Evolutionary conservation across 2,888 invertebrate genomes (phyloP).

Genomic region (Hydriomena furcata): DNA sequence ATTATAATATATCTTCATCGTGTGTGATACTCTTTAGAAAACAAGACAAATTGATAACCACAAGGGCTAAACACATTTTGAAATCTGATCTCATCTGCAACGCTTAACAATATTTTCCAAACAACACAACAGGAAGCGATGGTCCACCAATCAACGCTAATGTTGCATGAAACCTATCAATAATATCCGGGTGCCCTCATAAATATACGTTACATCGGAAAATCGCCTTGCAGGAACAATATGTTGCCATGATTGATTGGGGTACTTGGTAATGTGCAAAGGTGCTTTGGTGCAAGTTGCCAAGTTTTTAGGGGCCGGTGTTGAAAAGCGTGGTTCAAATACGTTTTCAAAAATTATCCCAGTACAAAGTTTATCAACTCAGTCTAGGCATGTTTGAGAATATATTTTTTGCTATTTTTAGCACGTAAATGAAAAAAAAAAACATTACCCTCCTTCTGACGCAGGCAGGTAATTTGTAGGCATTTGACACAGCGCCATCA

Average conservation of each 20-base stretch:
- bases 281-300: constrained; percentile 37
- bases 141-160: constrained; percentile 57
- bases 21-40: no score
- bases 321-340: not conserved
- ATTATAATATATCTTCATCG: no score
- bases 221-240: constrained; percentile 60
- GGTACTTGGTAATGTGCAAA: constrained; percentile 47
- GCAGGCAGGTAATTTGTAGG: no score
- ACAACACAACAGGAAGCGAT: constrained; percentile 29
- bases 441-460: no score
- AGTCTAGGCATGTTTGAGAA: no score
- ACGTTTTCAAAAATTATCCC: not conserved
- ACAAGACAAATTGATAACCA: not conserved
- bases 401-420: no score
- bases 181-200: constrained; percentile 56
- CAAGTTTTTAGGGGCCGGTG: constrained; percentile 30
- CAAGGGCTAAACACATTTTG: not conserved
- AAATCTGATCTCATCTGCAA: constrained; percentile 10
- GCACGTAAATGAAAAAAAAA: no score
- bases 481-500: no score
- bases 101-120: constrained; percentile 27
- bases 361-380: not conserved
- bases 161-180: constrained; percentile 65
- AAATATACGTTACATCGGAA: constrained; percentile 56
- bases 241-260: constrained; percentile 62